Conservation (phyloP, 2,888 invertebrate genomes). For the Azorinus chamasolen region DNA sequence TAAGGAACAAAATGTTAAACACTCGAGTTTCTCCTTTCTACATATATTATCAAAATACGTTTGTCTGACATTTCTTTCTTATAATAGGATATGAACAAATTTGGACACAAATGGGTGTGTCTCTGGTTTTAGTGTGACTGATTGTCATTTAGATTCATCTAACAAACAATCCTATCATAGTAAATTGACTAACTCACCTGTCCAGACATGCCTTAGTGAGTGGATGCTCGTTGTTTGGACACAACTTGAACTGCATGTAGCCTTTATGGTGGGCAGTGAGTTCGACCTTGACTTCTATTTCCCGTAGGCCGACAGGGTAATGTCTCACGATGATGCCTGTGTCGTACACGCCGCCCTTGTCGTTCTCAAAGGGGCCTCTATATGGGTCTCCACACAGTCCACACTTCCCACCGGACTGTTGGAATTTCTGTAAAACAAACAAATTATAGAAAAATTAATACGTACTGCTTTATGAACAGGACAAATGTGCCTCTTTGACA, state of each 20-base stretch:
- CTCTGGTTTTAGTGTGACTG: too few species aligned
- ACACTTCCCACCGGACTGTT: slow-evolving; percentile 47
- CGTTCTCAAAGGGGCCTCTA: slow-evolving; percentile 52
- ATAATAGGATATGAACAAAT: too few species aligned
- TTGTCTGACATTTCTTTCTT: too few species aligned
- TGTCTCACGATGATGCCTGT: slow-evolving; percentile 56
- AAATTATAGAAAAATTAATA: too few species aligned
- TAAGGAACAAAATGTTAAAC: too few species aligned
- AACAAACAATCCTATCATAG: too few species aligned
- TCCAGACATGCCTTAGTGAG: slow-evolving; percentile 49
- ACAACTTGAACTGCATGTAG: slow-evolving; percentile 53
- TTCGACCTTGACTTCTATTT: slow-evolving; percentile 58
- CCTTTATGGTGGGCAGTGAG: slow-evolving; percentile 63
- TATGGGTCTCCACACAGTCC: slow-evolving; percentile 60
- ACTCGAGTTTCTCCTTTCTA: too few species aligned
- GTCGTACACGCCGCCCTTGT: slow-evolving; percentile 53
- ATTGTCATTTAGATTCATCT: too few species aligned
- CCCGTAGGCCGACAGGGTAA: slow-evolving; percentile 39
- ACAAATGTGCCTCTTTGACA: too few species aligned
- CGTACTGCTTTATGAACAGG: too few species aligned
- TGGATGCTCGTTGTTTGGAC: slow-evolving; percentile 48
- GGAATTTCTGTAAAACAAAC: slow-evolving; percentile 42
- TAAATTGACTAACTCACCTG: slow-evolving; percentile 26
- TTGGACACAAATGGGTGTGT: too few species aligned
- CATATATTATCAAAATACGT: too few species aligned